A percentile compares a stretch with the other conserved stretches of the same genome.
These are phyloP conservation scores for Glaucopsyche alexis DNA, from an alignment of 2,888 invertebrate species.

Conservation along the genomic window DNA sequence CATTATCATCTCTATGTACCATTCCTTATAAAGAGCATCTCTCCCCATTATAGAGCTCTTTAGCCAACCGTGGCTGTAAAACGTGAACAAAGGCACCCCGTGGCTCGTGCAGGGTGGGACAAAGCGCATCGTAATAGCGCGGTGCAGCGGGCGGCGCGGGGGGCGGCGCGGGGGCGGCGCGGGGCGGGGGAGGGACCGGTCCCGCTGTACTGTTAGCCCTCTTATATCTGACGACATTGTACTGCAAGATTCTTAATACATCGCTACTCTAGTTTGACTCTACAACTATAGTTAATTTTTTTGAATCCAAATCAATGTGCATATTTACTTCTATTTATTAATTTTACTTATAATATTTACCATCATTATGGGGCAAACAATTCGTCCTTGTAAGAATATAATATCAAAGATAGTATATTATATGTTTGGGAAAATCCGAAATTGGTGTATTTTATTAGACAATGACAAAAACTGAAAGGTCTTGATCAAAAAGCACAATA, in stretches of 20 bases:
- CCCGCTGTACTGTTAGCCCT: slow-evolving; percentile 3
- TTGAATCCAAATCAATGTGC: too few relatives aligned
- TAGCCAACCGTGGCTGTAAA: neutral
- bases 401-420: too few relatives aligned
- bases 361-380: too few relatives aligned
- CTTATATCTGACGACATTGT: slow-evolving; percentile 8
- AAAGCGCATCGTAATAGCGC: neutral
- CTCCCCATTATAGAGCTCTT: neutral
- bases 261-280: neutral
- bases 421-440: too few relatives aligned
- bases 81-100: slow-evolving; percentile 1
- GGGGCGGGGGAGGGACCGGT: neutral
- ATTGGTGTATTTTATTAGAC: too few relatives aligned
- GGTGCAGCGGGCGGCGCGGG: neutral
- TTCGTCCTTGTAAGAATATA: too few relatives aligned
- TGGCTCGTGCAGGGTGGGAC: neutral
- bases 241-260: neutral
- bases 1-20: too few relatives aligned
- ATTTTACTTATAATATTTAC: too few relatives aligned
- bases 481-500: too few relatives aligned
- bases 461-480: too few relatives aligned
- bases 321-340: too few relatives aligned
- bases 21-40: neutral
- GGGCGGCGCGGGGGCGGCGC: neutral
- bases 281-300: neutral